Evolutionary conservation across 2,113 vertebrate genomes (phyloP), one percentile per base, ranked within the genome.

Genomic region (Chinchilla lanigera): DNA sequence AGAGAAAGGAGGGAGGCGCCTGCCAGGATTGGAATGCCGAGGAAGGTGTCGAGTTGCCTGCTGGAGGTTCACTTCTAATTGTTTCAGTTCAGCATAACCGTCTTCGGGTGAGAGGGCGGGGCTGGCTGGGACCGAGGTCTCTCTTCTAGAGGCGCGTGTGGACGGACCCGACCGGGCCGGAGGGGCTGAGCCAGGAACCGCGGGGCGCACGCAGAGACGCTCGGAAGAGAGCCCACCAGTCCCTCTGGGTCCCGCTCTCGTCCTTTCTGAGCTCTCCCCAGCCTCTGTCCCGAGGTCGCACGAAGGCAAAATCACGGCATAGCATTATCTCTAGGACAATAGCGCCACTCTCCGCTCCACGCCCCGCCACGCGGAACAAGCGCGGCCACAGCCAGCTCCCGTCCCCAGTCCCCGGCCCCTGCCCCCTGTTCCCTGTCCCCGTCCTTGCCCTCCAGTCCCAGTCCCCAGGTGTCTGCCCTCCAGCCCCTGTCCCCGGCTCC

Each of bases 311-410:
- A 5, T 24, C 0, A 7, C 0, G 2, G 5, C 1, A 69, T 1
- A 1, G 33, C 10, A 12, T 83, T 30, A 98, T 98, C 94, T 90
- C 54, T 86, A 47, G 83, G 97, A 93, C 98, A 97, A 98, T 86
- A 97, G 97, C 98, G 97, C 98, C 98, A 54, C 98, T 97, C 89
- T 81, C 90, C 13, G 98, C 90, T 73, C 2, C 26, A 26, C 7
- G 30, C 47, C 77, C 14, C 10, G 73, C 26, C 13, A 11, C 44
- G 38, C 71, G 5, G 60, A 2, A 2, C 24, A 7, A 26, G 47
- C 47, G 47, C 60, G 0, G 20, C 52, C 52, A 38, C 9, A 4
- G 13, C 10, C 0, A 11, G 47, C 35, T n/a, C 30, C 20, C 73
- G 8, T 20, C 16, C 26, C 20, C 28, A 0, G 30, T 6, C 3